Percentiles rank a stretch among this genome's conserved stretches.
These are phyloP conservation scores for Drosophila mulleri DNA, from an alignment of 2,888 invertebrate genomes.

Conservation along the genomic window DNA sequence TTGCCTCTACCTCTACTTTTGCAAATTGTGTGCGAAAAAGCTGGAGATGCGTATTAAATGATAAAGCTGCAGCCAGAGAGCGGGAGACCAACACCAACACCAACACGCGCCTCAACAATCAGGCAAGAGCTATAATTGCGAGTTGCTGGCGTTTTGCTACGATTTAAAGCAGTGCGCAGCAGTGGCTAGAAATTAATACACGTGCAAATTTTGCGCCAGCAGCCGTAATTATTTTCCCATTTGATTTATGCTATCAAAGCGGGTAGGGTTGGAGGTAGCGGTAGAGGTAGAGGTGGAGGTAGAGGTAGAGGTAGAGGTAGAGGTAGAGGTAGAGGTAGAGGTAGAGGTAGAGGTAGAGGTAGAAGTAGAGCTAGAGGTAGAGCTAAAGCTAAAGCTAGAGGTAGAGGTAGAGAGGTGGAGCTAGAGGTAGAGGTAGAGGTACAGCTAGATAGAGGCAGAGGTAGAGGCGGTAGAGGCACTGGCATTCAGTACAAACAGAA, in stretches of 20 bases:
- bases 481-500: constrained; percentile 15
- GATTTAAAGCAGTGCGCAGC: constrained; percentile 63
- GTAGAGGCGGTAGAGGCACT: neutral
- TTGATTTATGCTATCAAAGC: constrained; percentile 80
- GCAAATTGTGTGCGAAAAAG: constrained; percentile 69
- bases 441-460: neutral
- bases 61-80: constrained; percentile 51
- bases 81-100: neutral
- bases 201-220: constrained; percentile 76
- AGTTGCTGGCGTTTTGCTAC: constrained; percentile 63
- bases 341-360: neutral
- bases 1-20: neutral
- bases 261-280: neutral
- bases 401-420: neutral
- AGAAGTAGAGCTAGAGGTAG: neutral
- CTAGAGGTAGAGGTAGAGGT: neutral
- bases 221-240: constrained; percentile 81
- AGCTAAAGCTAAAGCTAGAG: too few species aligned
- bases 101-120: constrained; percentile 59
- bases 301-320: neutral
- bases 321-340: neutral
- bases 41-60: constrained; percentile 75
- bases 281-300: neutral
- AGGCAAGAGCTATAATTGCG: constrained; percentile 38
- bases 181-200: constrained; percentile 65